Conservation (phyloP, 2,888 invertebrate species). For the Alentia gelatinosa region DNA sequence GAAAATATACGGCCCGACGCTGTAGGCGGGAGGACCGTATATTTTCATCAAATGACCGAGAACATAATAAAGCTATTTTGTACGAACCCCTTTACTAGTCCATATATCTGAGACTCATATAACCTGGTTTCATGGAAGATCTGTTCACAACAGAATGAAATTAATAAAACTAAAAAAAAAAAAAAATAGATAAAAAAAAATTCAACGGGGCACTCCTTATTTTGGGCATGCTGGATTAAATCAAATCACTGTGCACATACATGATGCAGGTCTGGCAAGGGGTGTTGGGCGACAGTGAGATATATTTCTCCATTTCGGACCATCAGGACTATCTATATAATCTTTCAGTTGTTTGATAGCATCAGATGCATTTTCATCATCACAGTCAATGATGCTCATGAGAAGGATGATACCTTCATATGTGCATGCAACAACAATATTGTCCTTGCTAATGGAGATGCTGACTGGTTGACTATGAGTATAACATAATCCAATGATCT, state of each 20-base stretch:
- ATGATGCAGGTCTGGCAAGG: neutral
- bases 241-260: neutral
- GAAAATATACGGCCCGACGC: too few species aligned
- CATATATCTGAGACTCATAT: too few species aligned
- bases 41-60: too few species aligned
- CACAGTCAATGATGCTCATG: slow-evolving; percentile 52
- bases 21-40: too few species aligned
- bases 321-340: neutral
- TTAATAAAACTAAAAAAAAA: too few species aligned
- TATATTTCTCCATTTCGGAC: neutral
- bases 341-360: neutral
- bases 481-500: slow-evolving; percentile 64
- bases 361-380: neutral
- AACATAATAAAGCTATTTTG: too few species aligned
- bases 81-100: too few species aligned
- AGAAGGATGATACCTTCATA: slow-evolving; percentile 70
- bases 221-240: too few species aligned
- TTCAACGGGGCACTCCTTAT: too few species aligned
- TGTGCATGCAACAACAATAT: slow-evolving; percentile 66
- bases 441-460: slow-evolving; percentile 64
- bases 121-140: too few species aligned
- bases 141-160: too few species aligned
- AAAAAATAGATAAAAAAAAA: too few species aligned
- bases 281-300: neutral
- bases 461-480: slow-evolving; percentile 68